Percentiles rank a stretch among this genome's conserved stretches.
Conservation (phyloP, 2,888 invertebrate species). For the Nymphalis polychloros region DNA sequence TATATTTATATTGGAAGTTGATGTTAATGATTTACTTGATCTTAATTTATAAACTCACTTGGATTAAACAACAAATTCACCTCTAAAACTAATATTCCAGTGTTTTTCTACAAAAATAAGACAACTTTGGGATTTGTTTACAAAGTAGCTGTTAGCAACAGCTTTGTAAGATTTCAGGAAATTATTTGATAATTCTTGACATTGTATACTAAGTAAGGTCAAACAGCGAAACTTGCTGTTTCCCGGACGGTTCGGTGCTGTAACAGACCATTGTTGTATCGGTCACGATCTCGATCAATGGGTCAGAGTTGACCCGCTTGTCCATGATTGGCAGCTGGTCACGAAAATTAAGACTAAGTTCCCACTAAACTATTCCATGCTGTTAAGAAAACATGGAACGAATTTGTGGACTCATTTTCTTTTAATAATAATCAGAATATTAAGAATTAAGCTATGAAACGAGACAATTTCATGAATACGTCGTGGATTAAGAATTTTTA, state of each 20-base stretch:
- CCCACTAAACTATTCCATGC: conserved; percentile 6
- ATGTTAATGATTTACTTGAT: no score
- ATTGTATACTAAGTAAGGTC: conserved; percentile 59
- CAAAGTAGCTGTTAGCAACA: no score
- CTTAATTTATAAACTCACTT: no score
- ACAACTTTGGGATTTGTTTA: no score
- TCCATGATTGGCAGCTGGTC: conserved; percentile 48
- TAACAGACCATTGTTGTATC: conserved; percentile 60
- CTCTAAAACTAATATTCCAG: no score
- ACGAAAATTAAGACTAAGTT: conserved; percentile 34
- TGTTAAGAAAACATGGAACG: background rate
- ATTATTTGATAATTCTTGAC: conserved; percentile 44
- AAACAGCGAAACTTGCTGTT: conserved; percentile 51
- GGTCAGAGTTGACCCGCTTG: conserved; percentile 56
- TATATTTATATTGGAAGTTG: no score
- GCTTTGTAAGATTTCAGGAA: conserved; percentile 11
- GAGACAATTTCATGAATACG: no score
- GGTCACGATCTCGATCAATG: conserved; percentile 70
- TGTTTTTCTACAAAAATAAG: no score
- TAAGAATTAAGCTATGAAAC: no score
- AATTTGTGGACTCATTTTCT: background rate
- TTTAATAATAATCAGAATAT: background rate
- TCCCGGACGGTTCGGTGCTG: conserved; percentile 56
- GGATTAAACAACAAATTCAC: no score
- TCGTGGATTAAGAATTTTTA: no score